phyloP scores from a whole-genome alignment of 2,888 invertebrate genomes.

The Hirtodrosophila alboralis region DNA sequence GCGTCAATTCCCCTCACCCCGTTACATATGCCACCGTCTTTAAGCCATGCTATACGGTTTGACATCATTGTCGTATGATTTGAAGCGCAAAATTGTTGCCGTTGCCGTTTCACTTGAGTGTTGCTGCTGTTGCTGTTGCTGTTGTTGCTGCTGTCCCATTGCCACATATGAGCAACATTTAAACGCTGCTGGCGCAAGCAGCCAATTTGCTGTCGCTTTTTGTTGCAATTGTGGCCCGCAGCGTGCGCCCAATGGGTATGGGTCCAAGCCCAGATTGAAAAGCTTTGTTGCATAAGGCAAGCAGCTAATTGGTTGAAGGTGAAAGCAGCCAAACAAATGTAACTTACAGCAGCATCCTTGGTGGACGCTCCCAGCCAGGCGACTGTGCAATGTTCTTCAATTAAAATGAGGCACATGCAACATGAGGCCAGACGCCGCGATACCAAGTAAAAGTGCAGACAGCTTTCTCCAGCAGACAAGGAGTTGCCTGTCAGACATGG shows the following conservation, averaged over 20 bases:
- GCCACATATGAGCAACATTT: constrained; percentile 59
- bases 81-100: constrained; percentile 65
- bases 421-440: constrained; percentile 29
- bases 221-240: constrained; percentile 7
- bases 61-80: constrained; percentile 53
- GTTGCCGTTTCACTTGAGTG: constrained; percentile 35
- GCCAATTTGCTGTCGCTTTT: constrained; percentile 42
- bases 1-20: background rate
- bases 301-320: constrained; percentile 50
- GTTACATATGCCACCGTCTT: too few relatives aligned
- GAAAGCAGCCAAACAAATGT: constrained; percentile 29
- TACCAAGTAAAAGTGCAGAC: constrained; percentile 68
- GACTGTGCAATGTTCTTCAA: constrained; percentile 68
- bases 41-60: background rate
- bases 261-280: background rate
- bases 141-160: constrained; percentile 48
- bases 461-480: constrained; percentile 70
- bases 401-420: constrained; percentile 67
- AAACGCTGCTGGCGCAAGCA: constrained; percentile 31
- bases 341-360: too few relatives aligned
- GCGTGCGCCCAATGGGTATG: constrained; percentile 4
- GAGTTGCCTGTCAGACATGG: constrained; percentile 44
- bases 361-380: background rate
- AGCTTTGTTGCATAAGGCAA: constrained; percentile 52
- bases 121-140: constrained; percentile 23